Percentiles rank a stretch among this genome's conserved stretches.
Evolutionary conservation across 2,113 vertebrate species (phyloP).

Genomic region (Brienomyrus longianalis): DNA sequence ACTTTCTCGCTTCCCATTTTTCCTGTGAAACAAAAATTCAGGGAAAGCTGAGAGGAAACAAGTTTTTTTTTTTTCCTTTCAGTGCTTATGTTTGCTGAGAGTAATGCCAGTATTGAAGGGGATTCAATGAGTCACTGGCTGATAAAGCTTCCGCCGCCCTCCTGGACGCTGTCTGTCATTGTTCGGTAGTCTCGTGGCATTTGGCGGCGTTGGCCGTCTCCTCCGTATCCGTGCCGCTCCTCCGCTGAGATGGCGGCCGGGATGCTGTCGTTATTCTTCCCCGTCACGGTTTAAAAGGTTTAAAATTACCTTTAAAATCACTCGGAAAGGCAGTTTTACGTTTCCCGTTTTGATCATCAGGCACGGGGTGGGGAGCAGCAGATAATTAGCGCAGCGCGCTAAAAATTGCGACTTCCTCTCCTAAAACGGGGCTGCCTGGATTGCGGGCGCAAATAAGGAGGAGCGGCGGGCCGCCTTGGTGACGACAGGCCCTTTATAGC

Average conservation of each 20-base stretch:
- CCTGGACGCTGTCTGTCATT: neutral
- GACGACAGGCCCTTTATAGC: neutral
- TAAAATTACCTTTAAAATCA: neutral
- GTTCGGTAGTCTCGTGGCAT: neutral
- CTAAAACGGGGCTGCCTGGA: neutral
- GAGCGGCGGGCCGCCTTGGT: neutral
- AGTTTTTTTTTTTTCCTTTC: neutral
- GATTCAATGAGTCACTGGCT: slow-evolving; percentile 8
- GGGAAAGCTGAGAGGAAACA: slow-evolving; percentile 8
- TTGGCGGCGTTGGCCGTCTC: neutral
- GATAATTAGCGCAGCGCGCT: neutral
- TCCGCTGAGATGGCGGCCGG: neutral
- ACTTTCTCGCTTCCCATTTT: neutral
- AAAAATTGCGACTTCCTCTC: neutral
- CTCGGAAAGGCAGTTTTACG: neutral
- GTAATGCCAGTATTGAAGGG: slow-evolving; percentile 4
- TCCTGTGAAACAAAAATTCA: slow-evolving; percentile 5
- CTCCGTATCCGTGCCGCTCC: neutral
- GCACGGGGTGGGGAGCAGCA: neutral
- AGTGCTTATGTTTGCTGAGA: slow-evolving; percentile 5
- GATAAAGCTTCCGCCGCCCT: neutral
- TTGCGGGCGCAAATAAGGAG: neutral
- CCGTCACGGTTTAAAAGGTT: neutral
- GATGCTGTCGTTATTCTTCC: neutral
- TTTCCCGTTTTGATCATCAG: neutral